Evolutionary conservation across 2,888 invertebrate genomes (phyloP).

Genomic region (Drosophila meridiana): DNA sequence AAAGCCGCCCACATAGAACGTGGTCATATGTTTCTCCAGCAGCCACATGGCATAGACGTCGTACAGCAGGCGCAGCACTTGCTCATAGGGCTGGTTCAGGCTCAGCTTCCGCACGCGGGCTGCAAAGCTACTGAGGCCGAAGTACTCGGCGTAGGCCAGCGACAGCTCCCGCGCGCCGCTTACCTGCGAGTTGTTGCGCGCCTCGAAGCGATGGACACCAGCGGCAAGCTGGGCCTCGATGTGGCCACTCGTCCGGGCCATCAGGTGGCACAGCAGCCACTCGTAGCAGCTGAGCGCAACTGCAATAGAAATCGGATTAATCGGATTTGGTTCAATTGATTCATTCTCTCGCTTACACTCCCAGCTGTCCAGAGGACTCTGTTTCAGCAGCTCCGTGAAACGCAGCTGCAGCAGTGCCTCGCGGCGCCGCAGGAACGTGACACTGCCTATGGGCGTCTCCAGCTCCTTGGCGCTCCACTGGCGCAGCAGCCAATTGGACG

Average conservation of each 20-base stretch:
- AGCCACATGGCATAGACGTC: conserved; percentile 87
- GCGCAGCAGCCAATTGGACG: conserved; percentile 93
- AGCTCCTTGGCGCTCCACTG: conserved; percentile 87
- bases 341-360: conserved; percentile 76
- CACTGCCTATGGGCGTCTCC: conserved; percentile 90
- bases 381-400: conserved; percentile 46
- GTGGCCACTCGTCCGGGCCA: conserved; percentile 89
- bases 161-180: conserved; percentile 91
- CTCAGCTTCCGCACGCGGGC: conserved; percentile 81
- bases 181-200: conserved; percentile 92
- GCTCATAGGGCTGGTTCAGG: conserved; percentile 78
- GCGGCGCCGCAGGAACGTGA: conserved; percentile 88
- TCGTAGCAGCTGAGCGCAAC: conserved; percentile 90
- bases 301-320: conserved; percentile 83
- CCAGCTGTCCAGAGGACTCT: conserved; percentile 56
- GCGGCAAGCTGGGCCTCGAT: conserved; percentile 86
- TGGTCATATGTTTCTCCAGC: conserved; percentile 90
- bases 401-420: conserved; percentile 84
- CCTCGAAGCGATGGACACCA: conserved; percentile 90
- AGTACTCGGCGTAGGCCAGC: conserved; percentile 91
- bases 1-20: conserved; percentile 88
- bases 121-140: conserved; percentile 85
- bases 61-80: conserved; percentile 86
- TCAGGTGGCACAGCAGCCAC: conserved; percentile 93
- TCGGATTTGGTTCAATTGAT: neutral